These are phyloP conservation scores for Threskiornis aethiopicus DNA, from an alignment of 2,797 vertebrate genomes.

Conservation along the genomic window DNA sequence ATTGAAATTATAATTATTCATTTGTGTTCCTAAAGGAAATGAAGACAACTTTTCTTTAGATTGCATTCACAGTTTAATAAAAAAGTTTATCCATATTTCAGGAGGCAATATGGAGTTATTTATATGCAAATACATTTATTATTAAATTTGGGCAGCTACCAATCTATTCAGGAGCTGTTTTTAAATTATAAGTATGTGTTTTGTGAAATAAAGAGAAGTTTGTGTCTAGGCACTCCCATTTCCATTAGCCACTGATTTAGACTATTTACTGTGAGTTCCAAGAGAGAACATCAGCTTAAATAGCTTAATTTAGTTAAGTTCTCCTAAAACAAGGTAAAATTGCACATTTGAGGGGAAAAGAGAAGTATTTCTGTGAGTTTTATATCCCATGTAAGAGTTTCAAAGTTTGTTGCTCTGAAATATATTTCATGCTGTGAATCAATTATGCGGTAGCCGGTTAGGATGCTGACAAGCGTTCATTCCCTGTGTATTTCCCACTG, in stretches of 20 bases:
- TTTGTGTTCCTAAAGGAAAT: conserved; percentile 37
- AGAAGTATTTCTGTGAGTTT: conserved; percentile 21
- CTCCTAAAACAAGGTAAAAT: conserved; percentile 42
- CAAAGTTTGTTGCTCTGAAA: conserved; percentile 45
- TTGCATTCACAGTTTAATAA: conserved; percentile 19
- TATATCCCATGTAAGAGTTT: conserved; percentile 19
- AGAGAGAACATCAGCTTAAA: conserved; percentile 6
- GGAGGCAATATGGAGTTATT: conserved; percentile 23
- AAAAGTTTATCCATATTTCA: conserved; percentile 37
- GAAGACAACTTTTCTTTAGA: neutral
- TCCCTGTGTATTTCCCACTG: neutral
- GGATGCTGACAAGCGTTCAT: neutral
- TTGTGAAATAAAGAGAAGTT: neutral
- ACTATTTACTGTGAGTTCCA: neutral
- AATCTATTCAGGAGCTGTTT: neutral
- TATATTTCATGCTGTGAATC: neutral
- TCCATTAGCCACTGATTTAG: conserved; percentile 4
- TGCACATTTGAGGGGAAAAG: neutral
- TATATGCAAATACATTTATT: conserved; percentile 55
- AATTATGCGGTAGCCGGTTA: neutral
- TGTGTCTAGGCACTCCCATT: neutral
- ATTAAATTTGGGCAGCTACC: conserved; percentile 22
- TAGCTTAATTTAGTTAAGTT: conserved; percentile 53
- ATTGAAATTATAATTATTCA: conserved; percentile 11
- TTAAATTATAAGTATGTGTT: conserved; percentile 32